These are phyloP conservation scores for Ectemnius cavifrons DNA, from an alignment of 2,888 invertebrate genomes.

Conservation along the genomic window DNA sequence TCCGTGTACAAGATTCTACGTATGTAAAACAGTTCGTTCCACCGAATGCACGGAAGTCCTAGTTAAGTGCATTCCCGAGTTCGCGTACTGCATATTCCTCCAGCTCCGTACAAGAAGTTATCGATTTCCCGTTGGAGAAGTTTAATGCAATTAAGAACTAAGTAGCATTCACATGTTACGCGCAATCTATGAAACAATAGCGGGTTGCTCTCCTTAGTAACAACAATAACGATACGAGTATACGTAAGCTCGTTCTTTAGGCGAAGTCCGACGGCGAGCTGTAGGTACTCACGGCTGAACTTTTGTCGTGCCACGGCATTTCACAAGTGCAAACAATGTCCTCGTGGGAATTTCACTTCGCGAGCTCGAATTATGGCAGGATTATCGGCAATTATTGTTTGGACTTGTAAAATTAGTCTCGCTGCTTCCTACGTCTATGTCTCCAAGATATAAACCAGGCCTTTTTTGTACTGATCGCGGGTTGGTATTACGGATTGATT, in stretches of 20 bases:
- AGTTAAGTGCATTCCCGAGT: constrained; percentile 13
- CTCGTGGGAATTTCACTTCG: background rate
- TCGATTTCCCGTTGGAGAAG: background rate
- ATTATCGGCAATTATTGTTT: constrained; percentile 32
- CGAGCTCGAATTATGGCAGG: constrained; percentile 9
- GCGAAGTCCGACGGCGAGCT: constrained; percentile 19
- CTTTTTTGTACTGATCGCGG: constrained; percentile 48
- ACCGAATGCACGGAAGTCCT: constrained; percentile 8
- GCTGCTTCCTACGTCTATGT: constrained; percentile 31
- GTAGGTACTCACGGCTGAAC: constrained; percentile 27
- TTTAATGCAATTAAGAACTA: constrained; percentile 50
- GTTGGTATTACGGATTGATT: constrained; percentile 22
- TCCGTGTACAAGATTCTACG: constrained; percentile 20
- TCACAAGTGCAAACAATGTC: constrained; percentile 56
- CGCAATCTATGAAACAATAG: constrained; percentile 57
- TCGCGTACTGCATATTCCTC: no score
- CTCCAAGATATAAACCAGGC: constrained; percentile 36
- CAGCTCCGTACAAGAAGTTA: no score
- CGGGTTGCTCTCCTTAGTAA: constrained; percentile 46
- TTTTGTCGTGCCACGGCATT: constrained; percentile 35
- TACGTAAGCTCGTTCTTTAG: constrained; percentile 64
- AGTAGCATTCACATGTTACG: constrained; percentile 50
- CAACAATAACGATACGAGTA: constrained; percentile 60
- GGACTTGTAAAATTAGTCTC: constrained; percentile 53
- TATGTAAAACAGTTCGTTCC: constrained; percentile 13